phyloP scores from a whole-genome alignment of 2,888 invertebrate species.

The Callimorpha dominula region DNA sequence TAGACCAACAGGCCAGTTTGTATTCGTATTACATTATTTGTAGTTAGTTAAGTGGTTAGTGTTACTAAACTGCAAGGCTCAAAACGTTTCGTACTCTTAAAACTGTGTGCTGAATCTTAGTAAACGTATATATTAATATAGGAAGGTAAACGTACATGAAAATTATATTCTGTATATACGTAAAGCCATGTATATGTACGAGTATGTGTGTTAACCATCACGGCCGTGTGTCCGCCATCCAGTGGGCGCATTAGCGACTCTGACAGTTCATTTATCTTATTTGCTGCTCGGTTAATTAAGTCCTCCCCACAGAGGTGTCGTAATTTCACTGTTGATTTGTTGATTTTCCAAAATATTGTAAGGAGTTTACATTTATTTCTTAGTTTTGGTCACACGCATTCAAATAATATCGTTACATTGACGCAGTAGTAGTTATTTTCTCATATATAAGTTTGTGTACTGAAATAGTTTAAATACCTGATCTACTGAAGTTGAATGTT shows the following conservation, averaged over 20 bases:
- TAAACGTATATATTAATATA: not conserved
- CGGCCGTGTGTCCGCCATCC: slow-evolving; percentile 61
- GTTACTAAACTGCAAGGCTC: no score
- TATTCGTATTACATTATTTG: no score
- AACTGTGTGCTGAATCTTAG: no score
- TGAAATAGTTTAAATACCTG: no score
- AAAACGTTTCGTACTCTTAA: no score
- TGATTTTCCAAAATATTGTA: slow-evolving; percentile 61
- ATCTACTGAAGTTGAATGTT: no score
- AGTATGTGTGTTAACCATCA: slow-evolving; percentile 23
- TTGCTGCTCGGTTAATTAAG: slow-evolving; percentile 82
- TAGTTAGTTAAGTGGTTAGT: no score
- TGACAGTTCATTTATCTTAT: slow-evolving; percentile 84
- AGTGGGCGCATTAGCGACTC: slow-evolving; percentile 71
- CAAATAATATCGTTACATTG: no score
- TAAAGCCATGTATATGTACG: not conserved
- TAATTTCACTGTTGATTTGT: slow-evolving; percentile 76
- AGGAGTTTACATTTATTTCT: slow-evolving; percentile 44
- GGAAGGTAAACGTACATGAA: not conserved
- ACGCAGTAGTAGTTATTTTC: no score
- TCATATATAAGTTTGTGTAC: no score
- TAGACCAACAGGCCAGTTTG: no score
- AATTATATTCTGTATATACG: not conserved
- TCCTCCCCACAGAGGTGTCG: slow-evolving; percentile 71
- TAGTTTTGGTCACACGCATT: not conserved